These are phyloP conservation scores for Bergia puertoricense DNA, from an alignment of 92 coral and sea anemone species.

Conservation along the genomic window DNA sequence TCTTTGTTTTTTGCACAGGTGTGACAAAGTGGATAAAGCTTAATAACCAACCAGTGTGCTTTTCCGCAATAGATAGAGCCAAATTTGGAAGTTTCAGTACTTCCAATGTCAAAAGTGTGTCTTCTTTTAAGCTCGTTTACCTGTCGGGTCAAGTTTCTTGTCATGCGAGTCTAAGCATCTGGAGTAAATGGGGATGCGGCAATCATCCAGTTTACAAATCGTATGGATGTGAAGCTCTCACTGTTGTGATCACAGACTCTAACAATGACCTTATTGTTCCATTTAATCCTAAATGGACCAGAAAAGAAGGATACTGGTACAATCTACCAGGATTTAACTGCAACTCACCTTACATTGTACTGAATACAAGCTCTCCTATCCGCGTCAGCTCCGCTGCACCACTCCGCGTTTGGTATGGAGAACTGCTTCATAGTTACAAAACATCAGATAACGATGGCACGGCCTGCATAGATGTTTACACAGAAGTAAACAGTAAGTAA, in stretches of 20 bases:
- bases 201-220: not conserved
- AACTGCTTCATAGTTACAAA: not conserved
- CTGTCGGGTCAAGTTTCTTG: too few species aligned
- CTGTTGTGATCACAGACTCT: conserved; percentile 1
- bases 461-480: conserved; percentile 2
- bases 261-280: not conserved
- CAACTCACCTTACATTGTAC: not conserved
- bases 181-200: conserved; percentile 27
- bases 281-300: not conserved
- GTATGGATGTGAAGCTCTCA: not conserved
- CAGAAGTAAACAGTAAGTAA: not conserved
- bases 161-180: too few species aligned
- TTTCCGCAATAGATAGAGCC: too few species aligned
- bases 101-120: too few species aligned
- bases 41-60: too few species aligned
- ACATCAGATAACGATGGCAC: not conserved
- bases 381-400: not conserved
- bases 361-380: not conserved
- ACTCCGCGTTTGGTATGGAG: conserved; percentile 13
- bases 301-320: not conserved
- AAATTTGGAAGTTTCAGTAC: too few species aligned
- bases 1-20: too few species aligned
- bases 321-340: not conserved
- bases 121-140: too few species aligned
- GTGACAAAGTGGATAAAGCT: too few species aligned